phyloP scores from a whole-genome alignment of 2,888 invertebrate species.

The Harpalus rubripes region DNA sequence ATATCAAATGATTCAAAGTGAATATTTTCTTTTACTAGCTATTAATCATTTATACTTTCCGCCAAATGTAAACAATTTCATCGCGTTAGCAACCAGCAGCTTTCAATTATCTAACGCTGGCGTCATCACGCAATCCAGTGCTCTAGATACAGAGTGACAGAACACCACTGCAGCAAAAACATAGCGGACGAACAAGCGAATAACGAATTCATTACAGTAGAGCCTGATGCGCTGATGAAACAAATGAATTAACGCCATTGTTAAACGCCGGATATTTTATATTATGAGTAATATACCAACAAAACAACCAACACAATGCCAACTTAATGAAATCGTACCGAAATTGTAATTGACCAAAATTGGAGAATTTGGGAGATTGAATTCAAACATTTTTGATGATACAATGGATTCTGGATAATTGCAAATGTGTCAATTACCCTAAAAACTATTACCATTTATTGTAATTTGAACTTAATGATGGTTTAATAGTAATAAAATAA shows the following conservation, averaged over 20 bases:
- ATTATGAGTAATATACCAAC: constrained; percentile 1
- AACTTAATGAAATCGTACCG: not conserved
- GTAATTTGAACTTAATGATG: too few species aligned
- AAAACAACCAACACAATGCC: constrained; percentile 1
- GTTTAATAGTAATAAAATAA: too few species aligned
- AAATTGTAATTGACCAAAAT: not conserved
- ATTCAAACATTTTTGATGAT: not conserved
- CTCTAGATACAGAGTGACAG: not conserved
- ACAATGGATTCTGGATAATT: not conserved
- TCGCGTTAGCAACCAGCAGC: too few species aligned
- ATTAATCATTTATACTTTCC: too few species aligned
- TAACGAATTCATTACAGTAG: constrained; percentile 19
- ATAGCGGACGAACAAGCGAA: not conserved
- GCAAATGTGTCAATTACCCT: not conserved
- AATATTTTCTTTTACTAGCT: too few species aligned
- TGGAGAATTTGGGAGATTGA: not conserved
- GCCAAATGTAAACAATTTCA: too few species aligned
- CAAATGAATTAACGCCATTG: constrained; percentile 26
- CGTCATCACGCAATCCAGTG: not conserved
- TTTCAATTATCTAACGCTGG: not conserved
- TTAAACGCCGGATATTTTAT: constrained; percentile 12
- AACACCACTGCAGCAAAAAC: not conserved
- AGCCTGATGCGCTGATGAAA: constrained; percentile 10
- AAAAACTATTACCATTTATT: not conserved
- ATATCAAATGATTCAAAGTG: too few species aligned